Evolutionary conservation across 1,140 invertebrate genomes (phyloP), one percentile per base, ranked within the genome.

Genomic region (Micrasema longulum): DNA sequence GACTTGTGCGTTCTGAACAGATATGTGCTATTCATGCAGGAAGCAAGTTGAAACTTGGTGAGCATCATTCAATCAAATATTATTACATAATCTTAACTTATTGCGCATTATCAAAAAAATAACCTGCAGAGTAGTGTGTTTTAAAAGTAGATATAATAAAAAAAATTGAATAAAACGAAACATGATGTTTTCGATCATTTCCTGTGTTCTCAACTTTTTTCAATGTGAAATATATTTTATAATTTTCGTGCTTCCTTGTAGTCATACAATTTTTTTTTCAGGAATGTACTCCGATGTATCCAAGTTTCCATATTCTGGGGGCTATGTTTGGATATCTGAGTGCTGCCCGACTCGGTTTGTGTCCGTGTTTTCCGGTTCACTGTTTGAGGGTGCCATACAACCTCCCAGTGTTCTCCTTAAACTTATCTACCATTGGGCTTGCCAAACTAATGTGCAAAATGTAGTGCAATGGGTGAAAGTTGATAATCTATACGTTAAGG

Each of bases 391-490:
- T 2, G 90, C 92, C 5, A 90, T 91, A 1, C 91, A 95, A 80
- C 89, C 91, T 0, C 94, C 94, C 0, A 91, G 90, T 12, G 89
- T 93, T 11, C 82, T 95, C 3, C 79, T 95, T 0, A 96, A 96
- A 78, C 83, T 96, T 0, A 91, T 96, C 23, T 96, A 96, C 80
- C 94, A 96, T 79, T 96, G 94, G 94, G 88, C 92, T 0, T 95
- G 93, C 78, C 94, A 96, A 77, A 96, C 94, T 0, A 93, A 92
- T 66, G 91, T 95, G 10, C 90, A 92, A 76, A 96, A 95, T 79
- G 93, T 96, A 10, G 88, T 93, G 0, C 92, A 93, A 48, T 96
- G 94, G 95, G 89, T 95, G 0, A 95, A 95, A 85, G 93, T 92
- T 0, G 89, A 92, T 52, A 92, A 91, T 76, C 79, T 91, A 7